Evolutionary conservation across 2,888 invertebrate genomes (phyloP).

Genomic region (Leptogaster cylindrica): DNA sequence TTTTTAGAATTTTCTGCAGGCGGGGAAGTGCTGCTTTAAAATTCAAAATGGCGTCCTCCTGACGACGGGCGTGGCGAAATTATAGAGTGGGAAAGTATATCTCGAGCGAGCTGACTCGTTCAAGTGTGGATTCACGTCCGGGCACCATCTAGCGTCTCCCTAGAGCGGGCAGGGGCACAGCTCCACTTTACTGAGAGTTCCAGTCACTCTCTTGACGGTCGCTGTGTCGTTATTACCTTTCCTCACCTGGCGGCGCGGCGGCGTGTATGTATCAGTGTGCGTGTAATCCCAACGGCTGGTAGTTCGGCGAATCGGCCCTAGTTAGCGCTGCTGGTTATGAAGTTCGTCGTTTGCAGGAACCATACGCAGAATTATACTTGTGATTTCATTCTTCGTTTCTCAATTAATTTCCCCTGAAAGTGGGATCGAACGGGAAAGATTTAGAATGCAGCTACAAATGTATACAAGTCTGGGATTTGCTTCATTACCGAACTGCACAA

Average conservation of each 20-base stretch:
- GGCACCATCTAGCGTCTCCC: constrained; percentile 29
- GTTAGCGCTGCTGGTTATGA: no score
- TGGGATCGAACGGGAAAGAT: no score
- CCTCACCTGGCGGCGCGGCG: constrained; percentile 17
- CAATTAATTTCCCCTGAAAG: no score
- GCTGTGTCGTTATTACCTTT: constrained; percentile 1
- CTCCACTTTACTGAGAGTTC: not conserved
- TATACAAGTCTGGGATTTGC: no score
- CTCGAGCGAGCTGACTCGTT: constrained; percentile 11
- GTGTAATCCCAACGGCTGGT: not conserved
- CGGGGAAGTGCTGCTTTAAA: constrained; percentile 43
- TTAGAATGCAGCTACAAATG: no score
- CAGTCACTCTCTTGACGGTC: not conserved
- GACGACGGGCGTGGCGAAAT: constrained; percentile 41
- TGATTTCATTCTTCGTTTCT: no score
- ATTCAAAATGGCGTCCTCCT: constrained; percentile 49
- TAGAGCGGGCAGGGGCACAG: constrained; percentile 1
- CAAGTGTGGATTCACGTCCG: constrained; percentile 13
- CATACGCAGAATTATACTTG: no score
- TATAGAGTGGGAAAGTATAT: constrained; percentile 27
- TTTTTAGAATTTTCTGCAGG: constrained; percentile 27
- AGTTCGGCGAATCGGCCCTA: not conserved
- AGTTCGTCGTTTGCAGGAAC: no score
- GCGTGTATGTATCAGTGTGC: not conserved
- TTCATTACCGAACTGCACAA: no score